phyloP scores from a whole-genome alignment of 2,888 invertebrate species.

The Operophtera brumata region DNA sequence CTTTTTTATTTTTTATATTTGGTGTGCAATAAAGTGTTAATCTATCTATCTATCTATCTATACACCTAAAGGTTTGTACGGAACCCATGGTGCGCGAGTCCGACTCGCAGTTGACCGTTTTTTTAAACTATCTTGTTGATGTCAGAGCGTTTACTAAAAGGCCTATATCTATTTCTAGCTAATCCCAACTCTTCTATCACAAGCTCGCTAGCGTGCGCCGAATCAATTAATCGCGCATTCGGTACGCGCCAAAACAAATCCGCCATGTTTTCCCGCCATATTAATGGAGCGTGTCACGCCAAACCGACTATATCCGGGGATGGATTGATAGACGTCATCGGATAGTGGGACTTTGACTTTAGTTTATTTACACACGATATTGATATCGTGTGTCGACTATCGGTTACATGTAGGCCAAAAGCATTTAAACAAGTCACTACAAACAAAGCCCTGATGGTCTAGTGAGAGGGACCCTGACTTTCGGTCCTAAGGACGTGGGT shows the following conservation, averaged over 20 bases:
- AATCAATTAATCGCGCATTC: conserved; percentile 71
- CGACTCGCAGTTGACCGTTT: too few relatives aligned
- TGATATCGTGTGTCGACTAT: conserved; percentile 7
- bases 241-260: conserved; percentile 70
- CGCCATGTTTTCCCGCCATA: conserved; percentile 57
- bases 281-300: conserved; percentile 61
- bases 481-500: too few relatives aligned
- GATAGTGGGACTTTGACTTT: conserved; percentile 7
- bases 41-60: too few relatives aligned
- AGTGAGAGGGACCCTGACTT: too few relatives aligned
- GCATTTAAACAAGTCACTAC: background rate
- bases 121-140: too few relatives aligned
- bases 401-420: background rate
- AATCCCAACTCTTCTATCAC: conserved; percentile 17
- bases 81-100: too few relatives aligned
- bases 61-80: too few relatives aligned
- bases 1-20: too few relatives aligned
- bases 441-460: too few relatives aligned
- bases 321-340: conserved; percentile 48
- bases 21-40: too few relatives aligned
- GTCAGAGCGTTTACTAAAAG: too few relatives aligned
- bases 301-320: conserved; percentile 42
- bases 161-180: too few relatives aligned
- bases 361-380: conserved; percentile 10
- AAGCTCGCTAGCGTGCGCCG: conserved; percentile 51